Conservation (phyloP, 2,888 invertebrate species). For the Chrysolina americana region DNA sequence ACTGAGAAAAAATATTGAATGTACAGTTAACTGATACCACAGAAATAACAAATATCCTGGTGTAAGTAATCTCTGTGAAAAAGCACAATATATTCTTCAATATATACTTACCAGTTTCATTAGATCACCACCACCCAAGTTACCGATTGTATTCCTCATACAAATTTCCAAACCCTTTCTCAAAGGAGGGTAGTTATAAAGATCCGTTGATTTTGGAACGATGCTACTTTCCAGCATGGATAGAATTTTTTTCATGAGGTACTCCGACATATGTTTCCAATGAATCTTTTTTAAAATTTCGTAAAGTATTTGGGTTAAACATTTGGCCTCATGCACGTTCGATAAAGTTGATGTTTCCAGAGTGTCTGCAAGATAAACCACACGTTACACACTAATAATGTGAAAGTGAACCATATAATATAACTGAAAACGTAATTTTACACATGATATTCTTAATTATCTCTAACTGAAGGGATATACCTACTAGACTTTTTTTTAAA, state of each 20-base stretch:
- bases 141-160: constrained; percentile 71
- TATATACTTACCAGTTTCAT: constrained; percentile 67
- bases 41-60: no score
- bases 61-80: no score
- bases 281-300: constrained; percentile 70
- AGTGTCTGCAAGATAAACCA: constrained; percentile 21
- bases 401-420: no score
- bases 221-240: constrained; percentile 71
- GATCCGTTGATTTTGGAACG: constrained; percentile 53
- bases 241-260: constrained; percentile 67
- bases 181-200: constrained; percentile 65
- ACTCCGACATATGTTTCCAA: constrained; percentile 70
- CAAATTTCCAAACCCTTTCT: constrained; percentile 73
- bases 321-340: constrained; percentile 67
- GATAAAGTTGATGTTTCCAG: constrained; percentile 46
- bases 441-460: no score
- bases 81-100: no score
- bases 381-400: not conserved
- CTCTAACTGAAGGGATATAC: no score
- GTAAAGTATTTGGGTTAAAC: constrained; percentile 71
- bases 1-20: constrained; percentile 45
- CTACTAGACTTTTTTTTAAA: no score
- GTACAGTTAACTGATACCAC: no score
- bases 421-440: no score
- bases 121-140: constrained; percentile 70